Evolutionary conservation across 2,113 vertebrate species (phyloP), one percentile per base, ranked within the genome.

Genomic region (Delphinus delphis): DNA sequence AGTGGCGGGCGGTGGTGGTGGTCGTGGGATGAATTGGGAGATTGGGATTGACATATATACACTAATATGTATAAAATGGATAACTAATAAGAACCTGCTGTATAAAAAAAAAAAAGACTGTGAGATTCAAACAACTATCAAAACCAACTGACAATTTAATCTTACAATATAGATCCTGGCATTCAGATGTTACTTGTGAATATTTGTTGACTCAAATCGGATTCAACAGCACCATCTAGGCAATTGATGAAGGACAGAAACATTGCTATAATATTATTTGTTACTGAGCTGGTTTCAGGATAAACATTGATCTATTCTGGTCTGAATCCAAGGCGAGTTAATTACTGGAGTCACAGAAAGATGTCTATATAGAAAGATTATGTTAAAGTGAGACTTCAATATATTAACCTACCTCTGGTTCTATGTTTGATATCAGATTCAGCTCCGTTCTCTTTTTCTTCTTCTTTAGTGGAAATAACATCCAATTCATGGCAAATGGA

Each of bases 401-500:
- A 67, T 92, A 70, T 92, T 62, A 83, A 5, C 97, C 95, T 92
- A 99, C 99, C 99, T 99, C 99, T 98, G 1, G 93, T 98, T 44
- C 97, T 99, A 1, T 98, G 99, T 96, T 98, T 99, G 2, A 98
- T 98, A 70, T 98, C 98, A 4, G 98, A 88, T 53, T 99, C 99
- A 14, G 76, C 97, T 33, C 98, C 95, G 0, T 98, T 99, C 70
- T n/a, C 31, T 0, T 98, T 98, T 0, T 98, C 98, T 8, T 98
- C 98, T 26, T 98, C 98, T 3, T 98, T 96, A 0, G 98, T 96
- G 0, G 74, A 98, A 95, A 97, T 97, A 62, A 96, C 97, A 95
- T 99, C 99, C 97, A 99, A 97, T 98, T 99, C 99, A 2, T 98
- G 98, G 97, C 99, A 99, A 95, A 99, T 98, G n/a, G 98, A 67